A percentile compares a stretch with the other conserved stretches of the same genome.
These are phyloP conservation scores for Acipenser transmontanus DNA, from an alignment of 2,797 vertebrate genomes.

Conservation along the genomic window DNA sequence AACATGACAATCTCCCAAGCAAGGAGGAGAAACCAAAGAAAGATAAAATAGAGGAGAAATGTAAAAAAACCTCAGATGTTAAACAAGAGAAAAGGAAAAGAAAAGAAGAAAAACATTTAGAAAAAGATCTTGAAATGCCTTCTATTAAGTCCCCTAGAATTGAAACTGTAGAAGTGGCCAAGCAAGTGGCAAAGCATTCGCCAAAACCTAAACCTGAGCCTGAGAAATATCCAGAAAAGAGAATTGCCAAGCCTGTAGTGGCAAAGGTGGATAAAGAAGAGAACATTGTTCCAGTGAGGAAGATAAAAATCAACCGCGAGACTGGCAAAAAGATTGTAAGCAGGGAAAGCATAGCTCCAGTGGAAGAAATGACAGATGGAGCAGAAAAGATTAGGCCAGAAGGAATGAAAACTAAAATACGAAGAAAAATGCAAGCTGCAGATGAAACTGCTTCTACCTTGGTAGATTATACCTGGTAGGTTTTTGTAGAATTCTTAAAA, in stretches of 20 bases:
- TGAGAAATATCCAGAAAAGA: constrained; percentile 23
- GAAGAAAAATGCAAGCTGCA: constrained; percentile 51
- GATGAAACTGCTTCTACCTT: constrained; percentile 51
- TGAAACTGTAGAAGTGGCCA: constrained; percentile 49
- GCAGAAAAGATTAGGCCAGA: constrained; percentile 59
- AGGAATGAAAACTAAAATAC: constrained; percentile 56
- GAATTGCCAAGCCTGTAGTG: constrained; percentile 53
- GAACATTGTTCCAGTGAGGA: constrained; percentile 71
- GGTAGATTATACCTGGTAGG: constrained; percentile 77
- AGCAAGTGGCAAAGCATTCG: constrained; percentile 53
- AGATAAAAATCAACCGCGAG: constrained; percentile 91
- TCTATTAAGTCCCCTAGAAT: constrained; percentile 49
- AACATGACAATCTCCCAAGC: constrained; percentile 48
- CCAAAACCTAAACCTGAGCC: constrained; percentile 57
- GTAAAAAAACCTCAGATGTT: constrained; percentile 50
- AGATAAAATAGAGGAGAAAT: constrained; percentile 51
- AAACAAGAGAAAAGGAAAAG: constrained; percentile 74
- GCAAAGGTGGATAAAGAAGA: constrained; percentile 38
- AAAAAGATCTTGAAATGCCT: constrained; percentile 55
- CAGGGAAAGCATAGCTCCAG: constrained; percentile 37
- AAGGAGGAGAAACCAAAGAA: constrained; percentile 66
- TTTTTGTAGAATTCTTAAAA: neutral
- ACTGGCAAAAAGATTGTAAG: constrained; percentile 68
- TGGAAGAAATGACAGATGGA: constrained; percentile 56
- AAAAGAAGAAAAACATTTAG: constrained; percentile 62